phyloP scores from a whole-genome alignment of 92 coral and sea anemone genomes.

The Siderastrea siderea region DNA sequence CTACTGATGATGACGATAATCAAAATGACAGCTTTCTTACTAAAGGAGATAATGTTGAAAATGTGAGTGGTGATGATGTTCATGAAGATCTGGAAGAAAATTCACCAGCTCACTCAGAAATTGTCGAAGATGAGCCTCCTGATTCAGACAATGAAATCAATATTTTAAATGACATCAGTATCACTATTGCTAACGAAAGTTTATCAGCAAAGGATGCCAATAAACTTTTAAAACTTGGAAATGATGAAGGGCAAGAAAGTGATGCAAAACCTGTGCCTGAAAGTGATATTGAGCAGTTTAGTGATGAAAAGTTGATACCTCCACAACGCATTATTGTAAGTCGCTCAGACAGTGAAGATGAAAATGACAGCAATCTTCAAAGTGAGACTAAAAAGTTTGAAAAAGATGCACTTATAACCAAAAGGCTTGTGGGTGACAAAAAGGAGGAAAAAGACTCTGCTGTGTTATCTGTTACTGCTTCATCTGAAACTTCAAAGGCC shows the following conservation, averaged over 20 bases:
- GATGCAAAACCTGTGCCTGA: not conserved
- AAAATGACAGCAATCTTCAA: not conserved
- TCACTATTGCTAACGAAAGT: slow-evolving; percentile 64
- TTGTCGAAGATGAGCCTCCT: slow-evolving; percentile 23
- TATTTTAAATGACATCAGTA: slow-evolving; percentile 59
- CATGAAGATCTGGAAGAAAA: slow-evolving; percentile 2
- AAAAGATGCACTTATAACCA: not conserved
- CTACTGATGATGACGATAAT: not conserved
- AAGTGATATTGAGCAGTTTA: slow-evolving; percentile 11
- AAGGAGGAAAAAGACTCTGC: not conserved
- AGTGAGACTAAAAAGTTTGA: not conserved
- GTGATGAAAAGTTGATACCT: not conserved
- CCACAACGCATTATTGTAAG: slow-evolving; percentile 27
- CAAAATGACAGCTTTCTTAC: not conserved
- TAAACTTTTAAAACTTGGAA: not conserved
- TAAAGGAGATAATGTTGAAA: slow-evolving; percentile 2
- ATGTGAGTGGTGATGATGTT: slow-evolving; percentile 13
- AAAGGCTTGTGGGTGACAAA: not conserved
- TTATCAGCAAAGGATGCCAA: not conserved
- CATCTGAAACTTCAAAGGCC: not conserved
- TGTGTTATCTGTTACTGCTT: not conserved
- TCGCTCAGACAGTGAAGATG: slow-evolving; percentile 28
- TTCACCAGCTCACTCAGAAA: slow-evolving; percentile 6
- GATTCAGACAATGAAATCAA: slow-evolving; percentile 45
- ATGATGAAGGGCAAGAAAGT: not conserved